Base-by-base conservation (phyloP, 2,797 vertebrate genomes). In the Parauchenoglanis punctatus region DNA sequence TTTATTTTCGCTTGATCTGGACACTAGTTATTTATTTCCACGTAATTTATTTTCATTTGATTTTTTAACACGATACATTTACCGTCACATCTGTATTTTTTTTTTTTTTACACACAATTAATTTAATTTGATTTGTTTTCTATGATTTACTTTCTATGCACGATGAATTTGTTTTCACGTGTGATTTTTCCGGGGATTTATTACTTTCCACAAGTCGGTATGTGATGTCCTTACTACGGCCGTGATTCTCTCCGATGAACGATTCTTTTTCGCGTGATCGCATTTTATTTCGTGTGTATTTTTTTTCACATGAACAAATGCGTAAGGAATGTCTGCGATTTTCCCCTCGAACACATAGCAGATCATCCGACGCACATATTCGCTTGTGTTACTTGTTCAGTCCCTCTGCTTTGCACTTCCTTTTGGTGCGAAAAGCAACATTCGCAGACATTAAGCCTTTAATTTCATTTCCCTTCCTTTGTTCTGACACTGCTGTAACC, bases 361-460 rank as follows among this genome's bases (percentile, higher is more conserved):
- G 11, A 81, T 56, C n/a, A 23, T 20, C 52, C 2, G 35, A 35
- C 59, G 40, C 8, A 59, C 56, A 40, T 12, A 59, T 20, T 13
- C 54, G 20, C 87, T 90, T 87, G 91, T 92, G 92, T 91, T 86
- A 61, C 90, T 92, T 93, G 92, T 93, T 94, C 40, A 70, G 54
- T 65, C 52, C 17, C 35, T 56, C 44, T 49, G 52, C 31, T 85
- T 67, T 49, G 58, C 49, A 18, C 78, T 65, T 85, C 75, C n/a
- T 46, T 85, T 76, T 76, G 17, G 7, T 77, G 49, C 15, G 85
- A 85, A 95, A 96, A 95, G 58, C 94, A 95, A 96, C 96, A 96
- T 96, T 96, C 94, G 94, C 96, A 95, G 96, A 97, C 97, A 97
- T 97, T 97, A 97, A 97, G 97, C 97, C 97, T 97, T 97, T 98